Evolutionary conservation across 2,797 vertebrate genomes (phyloP), one percentile per base, ranked within the genome.

Genomic region (Poecilia picta): DNA sequence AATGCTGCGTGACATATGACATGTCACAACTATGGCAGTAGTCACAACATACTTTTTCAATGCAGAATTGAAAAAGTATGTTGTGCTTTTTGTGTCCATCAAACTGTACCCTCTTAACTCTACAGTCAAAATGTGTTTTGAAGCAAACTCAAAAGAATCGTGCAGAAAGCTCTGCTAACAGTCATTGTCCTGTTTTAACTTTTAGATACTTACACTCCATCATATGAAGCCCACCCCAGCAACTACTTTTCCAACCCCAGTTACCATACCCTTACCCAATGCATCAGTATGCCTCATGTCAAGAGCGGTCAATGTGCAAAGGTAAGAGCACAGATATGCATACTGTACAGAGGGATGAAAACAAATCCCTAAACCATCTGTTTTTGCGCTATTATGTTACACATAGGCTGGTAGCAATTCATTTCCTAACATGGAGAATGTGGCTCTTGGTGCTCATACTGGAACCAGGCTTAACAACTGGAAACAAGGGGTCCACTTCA

Each of bases 201-300:
- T 68, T 75, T 93, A 99, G 98, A 98, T 89, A 94, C 96, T 16
- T 94, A 97, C 36, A 92, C 96, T 18, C 96, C 97, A 20, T 80
- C 91, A 73, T 95, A 90, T 11, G 94, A 96, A 12, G 92, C 92
- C 57, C 97, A 96, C 77, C 94, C 95, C 41, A 98, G 96, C 83
- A 98, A 96, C 91, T 99, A 98, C 91, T 99, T 99, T 94, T 98
- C 97, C 75, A 99, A 99, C 82, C 98, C 98, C 77, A 99, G 98
- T 83, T 99, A 99, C 84, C 98, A 99, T 55, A 98, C 98, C 0
- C 93, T 99, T 76, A 96, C 96, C 3, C 98, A 98, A 84, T 97
- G 97, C 82, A 95, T 95, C 80, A 91, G 94, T 5, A 96, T 96
- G 46, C 92, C 96, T 31, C 96, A 93, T 5, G 68, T 94, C 70